Base-by-base conservation (phyloP, 2,888 invertebrate species). In the Amiota mariae region DNA sequence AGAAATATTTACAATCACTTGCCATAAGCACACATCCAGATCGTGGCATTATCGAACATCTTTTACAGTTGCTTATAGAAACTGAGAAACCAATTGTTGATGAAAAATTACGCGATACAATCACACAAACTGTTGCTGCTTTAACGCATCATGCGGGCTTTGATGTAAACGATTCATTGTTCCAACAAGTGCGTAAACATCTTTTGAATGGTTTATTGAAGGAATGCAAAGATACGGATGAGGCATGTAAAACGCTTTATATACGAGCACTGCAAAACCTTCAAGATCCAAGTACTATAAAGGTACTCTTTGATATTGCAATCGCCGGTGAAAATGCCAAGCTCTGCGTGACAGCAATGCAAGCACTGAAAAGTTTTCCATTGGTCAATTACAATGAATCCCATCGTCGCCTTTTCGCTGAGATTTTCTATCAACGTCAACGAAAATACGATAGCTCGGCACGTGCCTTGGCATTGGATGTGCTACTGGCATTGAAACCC, bases 1-100 rank as follows among this genome's bases (percentile, higher is more conserved):
- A 96, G 85, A 90, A 95, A 74, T 96, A 95, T 87, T 90, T 96
- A 1, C 93, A 95, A 92, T 93, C 94, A 0, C 87, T 94, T 11
- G 94, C 95, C 0, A 91, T 94, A 66, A 92, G 93, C 1, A 92
- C 94, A 0, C 92, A 94, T 81, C 94, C 95, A 1, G 91, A 92
- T 57, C 90, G 91, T 51, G 87, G 88, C 57, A 88, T 93, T n/a
- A 84, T 93, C 12, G 87, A 88, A 73, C 85, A 89, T 73, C 80
- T 90, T 0, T 85, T 83, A 18, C 64, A 73, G 9, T 70, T 80
- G 11, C 75, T 88, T 8, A 73, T 79, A 10, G 36, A 91, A 82
- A 91, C 88, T 46, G 83, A 91, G 24, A 92, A 91, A 74, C 90
- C 91, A 76, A 89, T 91, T 36, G 86, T 91, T 61, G 93, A 92